Evolutionary conservation across 2,113 vertebrate species (phyloP).

Genomic region (Pseudorectes ferrugineus): DNA sequence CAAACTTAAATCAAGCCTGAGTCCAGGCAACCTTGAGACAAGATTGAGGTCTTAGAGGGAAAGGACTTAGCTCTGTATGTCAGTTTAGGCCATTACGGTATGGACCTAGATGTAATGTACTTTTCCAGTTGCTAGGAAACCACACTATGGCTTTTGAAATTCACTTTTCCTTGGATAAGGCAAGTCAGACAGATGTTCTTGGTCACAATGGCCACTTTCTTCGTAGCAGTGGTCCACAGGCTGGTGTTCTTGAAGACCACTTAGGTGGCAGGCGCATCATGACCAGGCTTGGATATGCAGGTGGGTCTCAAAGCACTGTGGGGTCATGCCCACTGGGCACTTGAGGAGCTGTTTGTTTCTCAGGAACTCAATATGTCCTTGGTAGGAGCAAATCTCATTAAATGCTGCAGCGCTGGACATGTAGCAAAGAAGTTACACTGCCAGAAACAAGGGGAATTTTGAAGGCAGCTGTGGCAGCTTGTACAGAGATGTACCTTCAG

Average conservation of each 20-base stretch:
- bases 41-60: not conserved
- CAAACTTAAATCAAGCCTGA: not conserved
- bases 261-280: not conserved
- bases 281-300: not conserved
- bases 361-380: not conserved
- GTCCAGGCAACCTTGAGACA: not conserved
- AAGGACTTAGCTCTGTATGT: not conserved
- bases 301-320: not conserved
- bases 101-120: not conserved
- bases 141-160: not conserved
- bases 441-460: not conserved
- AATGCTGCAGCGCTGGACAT: not conserved
- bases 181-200: not conserved
- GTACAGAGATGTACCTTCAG: not conserved
- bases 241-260: not conserved
- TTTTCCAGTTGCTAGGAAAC: not conserved
- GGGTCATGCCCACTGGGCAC: not conserved
- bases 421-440: not conserved
- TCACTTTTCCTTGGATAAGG: not conserved
- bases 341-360: not conserved
- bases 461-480: not conserved
- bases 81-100: not conserved
- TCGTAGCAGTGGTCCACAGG: not conserved
- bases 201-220: not conserved
- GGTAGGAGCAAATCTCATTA: not conserved